Base-by-base conservation (phyloP, 2,113 vertebrate species). In the Spermophilus dauricus region DNA sequence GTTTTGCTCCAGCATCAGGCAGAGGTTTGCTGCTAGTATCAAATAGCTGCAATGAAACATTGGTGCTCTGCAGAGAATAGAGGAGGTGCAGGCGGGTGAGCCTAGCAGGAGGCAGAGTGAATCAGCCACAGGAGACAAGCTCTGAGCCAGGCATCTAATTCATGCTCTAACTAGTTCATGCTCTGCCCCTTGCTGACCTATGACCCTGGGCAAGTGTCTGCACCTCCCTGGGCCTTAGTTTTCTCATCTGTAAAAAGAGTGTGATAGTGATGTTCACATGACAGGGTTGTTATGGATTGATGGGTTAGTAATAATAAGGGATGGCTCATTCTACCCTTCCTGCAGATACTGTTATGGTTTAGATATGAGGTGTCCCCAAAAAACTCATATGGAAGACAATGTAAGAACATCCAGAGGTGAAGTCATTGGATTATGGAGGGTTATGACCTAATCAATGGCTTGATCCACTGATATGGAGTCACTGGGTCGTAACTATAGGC, bases 21-120 rank as follows among this genome's bases (percentile, higher is more conserved):
- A 75, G 56, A 89, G n/a, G 34, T 95, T 87, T 90, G 53, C 77
- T 78, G 72, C 61, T n/a, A 37, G 42, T 72, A 90, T 61, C 67
- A 81, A 69, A 86, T 24, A n/a, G 63, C 61, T 48, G 24, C 63
- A 24, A 72, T 30, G 39, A 89, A 88, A 39, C 48, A 5, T 0
- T 13, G 11, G 20, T 69, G 53, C 2, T 75, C 82, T 63, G 39
- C 76, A 69, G 8, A 93, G 76, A 58, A 34, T 11, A 45, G 12
- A 70, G 30, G 87, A 51, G 42, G 18, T 28, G 16, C 48, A 56
- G 45, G 72, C 34, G 48, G 61, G 42, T 34, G 24, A 24, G 81
- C 70, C 10, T 6, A 16, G 18, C 0, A 73, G n/a, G 17, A 58
- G 26, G 61, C 51, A 86, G 70, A 78, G 18, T 8, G 24, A 80